Evolutionary conservation across 2,888 invertebrate genomes (phyloP).

Genomic region (Carcina quercana): DNA sequence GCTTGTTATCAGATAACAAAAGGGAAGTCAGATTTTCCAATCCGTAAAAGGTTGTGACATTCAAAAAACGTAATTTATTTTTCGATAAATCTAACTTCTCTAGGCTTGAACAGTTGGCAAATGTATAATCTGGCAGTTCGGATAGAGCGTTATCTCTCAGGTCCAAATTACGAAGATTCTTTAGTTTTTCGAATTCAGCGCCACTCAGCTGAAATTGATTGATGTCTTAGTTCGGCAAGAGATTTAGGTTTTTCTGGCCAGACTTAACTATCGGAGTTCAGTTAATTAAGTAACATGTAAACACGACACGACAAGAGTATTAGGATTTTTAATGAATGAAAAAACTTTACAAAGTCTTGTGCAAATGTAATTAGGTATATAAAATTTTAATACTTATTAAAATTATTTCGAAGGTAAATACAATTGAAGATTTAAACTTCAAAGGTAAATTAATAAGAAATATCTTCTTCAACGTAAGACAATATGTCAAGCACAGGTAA

Average conservation of each 20-base stretch:
- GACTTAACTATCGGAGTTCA: too few relatives aligned
- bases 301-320: too few relatives aligned
- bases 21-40: slow-evolving; percentile 78
- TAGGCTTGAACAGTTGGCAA: slow-evolving; percentile 70
- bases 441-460: too few relatives aligned
- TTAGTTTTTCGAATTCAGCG: slow-evolving; percentile 70
- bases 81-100: slow-evolving; percentile 81
- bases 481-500: too few relatives aligned
- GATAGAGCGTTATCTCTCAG: slow-evolving; percentile 79
- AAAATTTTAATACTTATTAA: too few relatives aligned
- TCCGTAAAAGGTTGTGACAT: slow-evolving; percentile 76
- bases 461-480: too few relatives aligned
- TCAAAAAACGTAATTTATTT: slow-evolving; percentile 78
- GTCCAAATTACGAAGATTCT: slow-evolving; percentile 76
- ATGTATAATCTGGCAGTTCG: slow-evolving; percentile 71
- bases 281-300: too few relatives aligned
- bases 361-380: too few relatives aligned
- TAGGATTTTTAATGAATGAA: too few relatives aligned
- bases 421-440: too few relatives aligned
- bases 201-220: slow-evolving; percentile 65
- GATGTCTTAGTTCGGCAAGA: neutral
- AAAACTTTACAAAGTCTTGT: too few relatives aligned
- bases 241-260: slow-evolving; percentile 6
- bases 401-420: too few relatives aligned
- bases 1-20: slow-evolving; percentile 81